Conservation (phyloP, 2,888 invertebrate species). For the Sycophila texana region DNA sequence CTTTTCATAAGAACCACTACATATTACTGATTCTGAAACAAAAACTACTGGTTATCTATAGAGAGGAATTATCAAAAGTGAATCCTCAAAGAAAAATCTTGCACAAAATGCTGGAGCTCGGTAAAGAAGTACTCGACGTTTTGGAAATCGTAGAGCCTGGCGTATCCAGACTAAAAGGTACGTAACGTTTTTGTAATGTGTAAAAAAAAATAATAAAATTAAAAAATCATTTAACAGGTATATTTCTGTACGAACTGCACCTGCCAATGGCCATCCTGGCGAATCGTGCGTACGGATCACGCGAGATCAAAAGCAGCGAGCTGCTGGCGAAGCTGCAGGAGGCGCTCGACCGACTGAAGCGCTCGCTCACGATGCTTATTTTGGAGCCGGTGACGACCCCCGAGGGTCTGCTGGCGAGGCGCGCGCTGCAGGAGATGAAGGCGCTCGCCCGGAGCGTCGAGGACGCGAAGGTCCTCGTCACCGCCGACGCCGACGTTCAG, state of each 20-base stretch:
- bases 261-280: conserved; percentile 81
- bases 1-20: conserved; percentile 83
- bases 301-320: conserved; percentile 78
- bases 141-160: conserved; percentile 84
- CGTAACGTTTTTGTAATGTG: background rate
- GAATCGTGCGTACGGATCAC: conserved; percentile 80
- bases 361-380: conserved; percentile 81
- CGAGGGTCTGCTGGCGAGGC: conserved; percentile 83
- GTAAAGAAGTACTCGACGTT: conserved; percentile 81
- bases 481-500: background rate
- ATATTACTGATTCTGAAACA: conserved; percentile 84
- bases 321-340: conserved; percentile 79
- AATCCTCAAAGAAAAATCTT: conserved; percentile 77
- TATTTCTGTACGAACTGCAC: conserved; percentile 86
- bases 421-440: conserved; percentile 82
- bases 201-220: background rate
- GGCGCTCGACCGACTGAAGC: conserved; percentile 80
- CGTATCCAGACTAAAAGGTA: conserved; percentile 83
- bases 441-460: conserved; percentile 78
- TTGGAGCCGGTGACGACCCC: conserved; percentile 85
- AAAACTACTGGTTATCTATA: conserved; percentile 79
- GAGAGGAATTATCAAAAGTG: conserved; percentile 63
- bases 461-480: conserved; percentile 59
- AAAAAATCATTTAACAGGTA: conserved; percentile 76
- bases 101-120: conserved; percentile 81